Percentiles rank a stretch among this genome's conserved stretches.
Conservation (phyloP, 1,140 invertebrate species). For the Drosophila leontia region DNA sequence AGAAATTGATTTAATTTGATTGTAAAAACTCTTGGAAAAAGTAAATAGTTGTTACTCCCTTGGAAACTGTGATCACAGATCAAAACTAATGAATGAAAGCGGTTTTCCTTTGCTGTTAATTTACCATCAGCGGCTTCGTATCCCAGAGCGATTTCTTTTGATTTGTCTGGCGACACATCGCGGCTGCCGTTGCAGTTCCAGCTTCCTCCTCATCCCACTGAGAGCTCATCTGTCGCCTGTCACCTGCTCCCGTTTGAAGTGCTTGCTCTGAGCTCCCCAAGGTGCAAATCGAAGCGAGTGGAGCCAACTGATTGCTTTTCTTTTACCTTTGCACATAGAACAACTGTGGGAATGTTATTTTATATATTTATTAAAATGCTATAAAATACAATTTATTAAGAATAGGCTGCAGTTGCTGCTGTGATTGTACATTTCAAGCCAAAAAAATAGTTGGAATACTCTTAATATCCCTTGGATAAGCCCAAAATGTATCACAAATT, state of each 20-base stretch:
- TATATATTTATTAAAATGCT: background rate
- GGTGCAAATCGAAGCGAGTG: slow-evolving; percentile 44
- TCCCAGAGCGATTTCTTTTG: slow-evolving; percentile 56
- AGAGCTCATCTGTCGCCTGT: slow-evolving; percentile 53
- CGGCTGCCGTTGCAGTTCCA: slow-evolving; percentile 6
- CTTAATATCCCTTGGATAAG: background rate
- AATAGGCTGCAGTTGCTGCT: too few relatives aligned
- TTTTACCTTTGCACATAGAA: slow-evolving; percentile 28
- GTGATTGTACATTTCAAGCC: background rate
- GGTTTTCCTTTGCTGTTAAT: slow-evolving; percentile 30
- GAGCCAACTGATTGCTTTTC: slow-evolving; percentile 40
- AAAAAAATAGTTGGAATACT: background rate
- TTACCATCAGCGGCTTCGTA: slow-evolving; percentile 17
- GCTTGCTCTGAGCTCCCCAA: slow-evolving; percentile 49
- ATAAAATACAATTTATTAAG: too few relatives aligned
- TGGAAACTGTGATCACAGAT: slow-evolving; percentile 1
- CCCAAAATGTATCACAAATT: background rate
- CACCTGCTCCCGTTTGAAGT: slow-evolving; percentile 58
- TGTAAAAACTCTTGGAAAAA: background rate
- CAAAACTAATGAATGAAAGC: slow-evolving; percentile 44
- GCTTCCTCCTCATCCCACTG: slow-evolving; percentile 26
- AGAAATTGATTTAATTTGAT: background rate
- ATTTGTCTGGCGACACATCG: slow-evolving; percentile 46
- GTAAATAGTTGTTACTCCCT: background rate
- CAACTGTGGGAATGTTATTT: background rate